A percentile compares a stretch with the other conserved stretches of the same genome.
phyloP scores from a whole-genome alignment of 2,888 invertebrate genomes.

The Pandemis heparana region DNA sequence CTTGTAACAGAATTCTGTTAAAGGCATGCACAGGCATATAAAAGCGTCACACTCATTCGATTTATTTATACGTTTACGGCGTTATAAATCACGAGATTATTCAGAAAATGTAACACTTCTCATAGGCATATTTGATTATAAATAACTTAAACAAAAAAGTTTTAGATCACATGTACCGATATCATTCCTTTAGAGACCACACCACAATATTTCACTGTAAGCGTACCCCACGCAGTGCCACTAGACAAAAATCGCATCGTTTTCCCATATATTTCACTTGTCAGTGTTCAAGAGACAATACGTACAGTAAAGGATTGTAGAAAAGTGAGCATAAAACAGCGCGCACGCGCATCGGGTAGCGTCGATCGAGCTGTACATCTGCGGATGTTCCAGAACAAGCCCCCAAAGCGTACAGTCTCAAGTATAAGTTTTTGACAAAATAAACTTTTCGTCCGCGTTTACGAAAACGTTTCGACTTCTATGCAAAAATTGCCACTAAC shows the following conservation, averaged over 20 bases:
- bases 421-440: no score
- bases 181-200: slow-evolving; percentile 44
- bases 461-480: no score
- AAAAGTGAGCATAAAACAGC: slow-evolving; percentile 78
- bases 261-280: slow-evolving; percentile 77
- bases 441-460: no score
- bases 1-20: neutral
- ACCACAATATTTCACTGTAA: slow-evolving; percentile 59
- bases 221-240: slow-evolving; percentile 75
- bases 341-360: slow-evolving; percentile 72
- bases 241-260: slow-evolving; percentile 82
- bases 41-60: neutral
- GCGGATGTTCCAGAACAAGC: slow-evolving; percentile 46
- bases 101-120: slow-evolving; percentile 7
- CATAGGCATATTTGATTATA: neutral
- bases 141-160: slow-evolving; percentile 37
- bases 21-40: neutral
- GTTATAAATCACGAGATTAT: slow-evolving; percentile 13
- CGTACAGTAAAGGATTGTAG: slow-evolving; percentile 69
- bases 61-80: slow-evolving; percentile 3
- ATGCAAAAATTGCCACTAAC: no score
- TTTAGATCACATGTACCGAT: slow-evolving; percentile 46
- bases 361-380: slow-evolving; percentile 67
- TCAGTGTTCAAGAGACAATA: slow-evolving; percentile 72
- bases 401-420: neutral